Conservation (phyloP, 2,113 vertebrate genomes). For the Carassius carassius region DNA sequence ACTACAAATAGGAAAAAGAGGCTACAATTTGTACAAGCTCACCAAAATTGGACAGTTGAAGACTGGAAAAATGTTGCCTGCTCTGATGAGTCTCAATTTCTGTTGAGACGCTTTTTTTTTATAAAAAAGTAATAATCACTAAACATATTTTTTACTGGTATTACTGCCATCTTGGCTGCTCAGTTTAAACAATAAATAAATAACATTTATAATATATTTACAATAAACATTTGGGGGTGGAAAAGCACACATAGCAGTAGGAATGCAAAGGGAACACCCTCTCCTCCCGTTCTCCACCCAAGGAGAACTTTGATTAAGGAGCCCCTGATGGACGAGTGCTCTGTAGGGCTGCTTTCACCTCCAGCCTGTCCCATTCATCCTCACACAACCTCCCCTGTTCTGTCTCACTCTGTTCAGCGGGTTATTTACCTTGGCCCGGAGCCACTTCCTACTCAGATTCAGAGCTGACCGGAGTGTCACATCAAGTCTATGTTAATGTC, state of each 20-base stretch:
- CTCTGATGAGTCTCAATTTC: too few species aligned
- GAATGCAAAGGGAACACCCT: slow-evolving; percentile 46
- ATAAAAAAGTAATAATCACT: too few species aligned
- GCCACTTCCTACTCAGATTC: slow-evolving; percentile 56
- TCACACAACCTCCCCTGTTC: slow-evolving; percentile 26
- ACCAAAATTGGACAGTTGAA: too few species aligned
- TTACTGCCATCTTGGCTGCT: background rate
- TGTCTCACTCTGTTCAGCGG: slow-evolving; percentile 34
- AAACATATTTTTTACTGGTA: background rate
- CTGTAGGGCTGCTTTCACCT: slow-evolving; percentile 36
- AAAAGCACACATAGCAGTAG: slow-evolving; percentile 39
- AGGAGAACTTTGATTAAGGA: slow-evolving; percentile 56
- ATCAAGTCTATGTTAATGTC: slow-evolving; percentile 53
- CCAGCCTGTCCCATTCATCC: slow-evolving; percentile 46
- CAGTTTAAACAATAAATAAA: background rate
- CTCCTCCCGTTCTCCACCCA: background rate
- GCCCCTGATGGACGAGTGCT: slow-evolving; percentile 51
- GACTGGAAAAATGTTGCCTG: too few species aligned
- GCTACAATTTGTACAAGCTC: too few species aligned
- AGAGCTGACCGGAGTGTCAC: slow-evolving; percentile 56
- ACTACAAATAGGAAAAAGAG: too few species aligned
- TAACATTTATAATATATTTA: too few species aligned
- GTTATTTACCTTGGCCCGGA: slow-evolving; percentile 51
- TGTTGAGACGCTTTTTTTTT: too few species aligned
- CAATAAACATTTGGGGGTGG: background rate